Conservation (phyloP, 2,797 vertebrate species). For the Dryobates pubescens region DNA sequence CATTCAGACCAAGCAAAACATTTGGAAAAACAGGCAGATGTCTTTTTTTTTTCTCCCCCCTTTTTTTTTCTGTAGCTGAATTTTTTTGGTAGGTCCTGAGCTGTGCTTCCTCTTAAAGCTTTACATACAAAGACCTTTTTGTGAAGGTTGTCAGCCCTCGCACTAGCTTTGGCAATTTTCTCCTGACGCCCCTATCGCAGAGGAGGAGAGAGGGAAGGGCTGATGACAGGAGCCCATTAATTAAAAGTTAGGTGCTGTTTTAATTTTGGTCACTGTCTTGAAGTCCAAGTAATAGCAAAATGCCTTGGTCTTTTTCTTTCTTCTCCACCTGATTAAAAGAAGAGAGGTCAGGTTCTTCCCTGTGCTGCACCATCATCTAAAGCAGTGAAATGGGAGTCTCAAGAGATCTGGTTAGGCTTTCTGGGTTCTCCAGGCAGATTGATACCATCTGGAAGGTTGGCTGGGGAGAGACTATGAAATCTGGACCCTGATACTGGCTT, state of each 20-base stretch:
- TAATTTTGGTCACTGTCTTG: constrained; percentile 12
- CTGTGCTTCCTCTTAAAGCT: constrained; percentile 39
- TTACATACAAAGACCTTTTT: constrained; percentile 20
- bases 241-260: constrained; percentile 36
- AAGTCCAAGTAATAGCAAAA: background rate
- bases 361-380: background rate
- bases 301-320: background rate
- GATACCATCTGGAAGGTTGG: constrained; percentile 39
- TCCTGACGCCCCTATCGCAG: background rate
- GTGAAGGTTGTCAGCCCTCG: constrained; percentile 25
- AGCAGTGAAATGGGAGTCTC: background rate
- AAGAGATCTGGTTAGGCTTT: constrained; percentile 15
- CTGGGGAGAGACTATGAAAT: constrained; percentile 37
- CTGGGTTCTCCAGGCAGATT: constrained; percentile 31
- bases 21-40: constrained; percentile 38
- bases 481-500: constrained; percentile 26
- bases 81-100: background rate
- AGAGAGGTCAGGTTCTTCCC: background rate
- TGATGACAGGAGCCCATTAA: constrained; percentile 12
- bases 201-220: background rate
- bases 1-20: constrained; percentile 51
- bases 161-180: constrained; percentile 16
- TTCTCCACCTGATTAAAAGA: background rate
- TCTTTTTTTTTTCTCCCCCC: background rate
- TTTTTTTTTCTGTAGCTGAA: background rate